These are phyloP conservation scores for Otocyon megalotis DNA, from an alignment of 2,113 vertebrate genomes.

Conservation along the genomic window DNA sequence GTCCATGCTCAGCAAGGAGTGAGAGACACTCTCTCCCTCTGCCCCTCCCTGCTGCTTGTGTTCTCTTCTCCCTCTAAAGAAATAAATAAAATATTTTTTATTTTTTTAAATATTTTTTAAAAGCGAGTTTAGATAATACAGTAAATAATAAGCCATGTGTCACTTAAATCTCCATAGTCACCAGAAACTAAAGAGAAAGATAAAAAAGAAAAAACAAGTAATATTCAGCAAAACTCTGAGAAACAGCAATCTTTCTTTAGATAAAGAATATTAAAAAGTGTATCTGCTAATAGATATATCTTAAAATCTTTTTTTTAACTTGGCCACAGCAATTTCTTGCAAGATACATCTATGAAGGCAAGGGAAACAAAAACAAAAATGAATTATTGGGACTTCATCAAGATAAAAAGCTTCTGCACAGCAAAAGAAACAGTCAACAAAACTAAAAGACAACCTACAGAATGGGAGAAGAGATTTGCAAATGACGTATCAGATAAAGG, in stretches of 20 bases:
- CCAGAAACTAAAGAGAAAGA: neutral
- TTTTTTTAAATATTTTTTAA: neutral
- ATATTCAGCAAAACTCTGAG: neutral
- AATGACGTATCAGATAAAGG: no score
- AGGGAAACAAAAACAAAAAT: no score
- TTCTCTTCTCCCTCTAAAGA: neutral
- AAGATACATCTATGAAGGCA: no score
- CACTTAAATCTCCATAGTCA: neutral
- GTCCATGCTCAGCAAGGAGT: neutral
- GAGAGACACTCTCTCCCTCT: neutral
- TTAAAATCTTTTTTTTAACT: no score
- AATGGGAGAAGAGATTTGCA: no score
- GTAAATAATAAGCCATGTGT: neutral
- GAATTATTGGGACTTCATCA: no score
- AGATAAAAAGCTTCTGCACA: no score
- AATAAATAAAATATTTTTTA: neutral
- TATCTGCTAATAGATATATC: neutral
- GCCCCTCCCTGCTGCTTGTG: neutral
- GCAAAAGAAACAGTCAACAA: no score
- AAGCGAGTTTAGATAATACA: neutral
- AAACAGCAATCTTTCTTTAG: constrained; percentile 19
- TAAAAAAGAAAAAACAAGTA: neutral
- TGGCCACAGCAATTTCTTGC: no score
- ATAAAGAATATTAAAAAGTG: neutral
- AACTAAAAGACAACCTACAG: no score